A percentile compares a stretch with the other conserved stretches of the same genome.
phyloP scores from a whole-genome alignment of 2,888 invertebrate species.

The Microctonus aethiopoides region DNA sequence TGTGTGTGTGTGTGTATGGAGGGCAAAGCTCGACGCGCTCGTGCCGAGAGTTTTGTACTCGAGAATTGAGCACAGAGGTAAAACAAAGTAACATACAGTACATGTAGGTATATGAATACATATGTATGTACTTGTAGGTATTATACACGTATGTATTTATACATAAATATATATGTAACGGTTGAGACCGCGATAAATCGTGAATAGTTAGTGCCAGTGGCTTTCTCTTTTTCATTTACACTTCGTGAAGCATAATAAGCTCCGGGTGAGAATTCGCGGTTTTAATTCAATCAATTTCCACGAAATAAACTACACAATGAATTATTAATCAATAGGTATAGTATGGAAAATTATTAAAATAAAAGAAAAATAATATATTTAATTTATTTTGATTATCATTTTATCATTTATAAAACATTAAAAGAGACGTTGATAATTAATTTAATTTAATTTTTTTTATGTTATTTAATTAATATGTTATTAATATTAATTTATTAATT shows the following conservation, averaged over 20 bases:
- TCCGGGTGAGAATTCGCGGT: neutral
- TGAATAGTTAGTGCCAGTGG: conserved; percentile 37
- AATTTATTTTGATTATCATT: neutral
- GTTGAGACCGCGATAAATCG: conserved; percentile 38
- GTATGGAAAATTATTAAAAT: neutral
- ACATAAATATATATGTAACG: neutral
- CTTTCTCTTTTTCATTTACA: conserved; percentile 17
- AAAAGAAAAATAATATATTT: neutral
- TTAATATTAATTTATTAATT: too few species aligned
- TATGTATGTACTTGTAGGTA: neutral
- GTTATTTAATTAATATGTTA: too few species aligned
- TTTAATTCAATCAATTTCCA: neutral
- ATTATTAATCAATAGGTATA: neutral
- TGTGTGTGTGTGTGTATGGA: neutral
- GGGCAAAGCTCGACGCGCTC: conserved; percentile 29
- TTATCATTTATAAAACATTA: neutral
- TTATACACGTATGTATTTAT: neutral
- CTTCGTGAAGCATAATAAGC: neutral
- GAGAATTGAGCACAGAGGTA: conserved; percentile 42
- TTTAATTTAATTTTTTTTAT: too few species aligned
- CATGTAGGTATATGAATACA: neutral
- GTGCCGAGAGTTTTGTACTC: conserved; percentile 47
- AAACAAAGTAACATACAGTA: conserved; percentile 32
- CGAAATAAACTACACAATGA: conserved; percentile 1
- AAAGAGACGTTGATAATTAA: conserved; percentile 36